Evolutionary conservation across 2,113 vertebrate genomes (phyloP).

Genomic region (Aphelocoma coerulescens): DNA sequence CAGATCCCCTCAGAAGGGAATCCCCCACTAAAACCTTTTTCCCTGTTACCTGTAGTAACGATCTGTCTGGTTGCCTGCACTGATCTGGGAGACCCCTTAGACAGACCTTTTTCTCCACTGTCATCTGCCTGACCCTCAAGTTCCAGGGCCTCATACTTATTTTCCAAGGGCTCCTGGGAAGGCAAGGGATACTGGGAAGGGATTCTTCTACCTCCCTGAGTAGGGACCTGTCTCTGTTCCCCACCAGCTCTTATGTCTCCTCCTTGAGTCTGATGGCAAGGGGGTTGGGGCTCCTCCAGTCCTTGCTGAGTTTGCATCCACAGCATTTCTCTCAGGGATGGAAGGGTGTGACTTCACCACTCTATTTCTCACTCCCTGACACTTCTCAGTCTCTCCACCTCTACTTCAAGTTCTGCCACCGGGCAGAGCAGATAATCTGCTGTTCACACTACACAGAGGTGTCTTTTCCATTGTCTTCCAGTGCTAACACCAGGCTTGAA

Average conservation of each 20-base stretch:
- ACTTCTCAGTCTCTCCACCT: neutral
- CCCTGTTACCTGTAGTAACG: neutral
- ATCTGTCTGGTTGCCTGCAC: neutral
- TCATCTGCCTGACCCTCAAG: neutral
- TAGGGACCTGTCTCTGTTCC: neutral
- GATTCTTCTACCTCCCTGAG: neutral
- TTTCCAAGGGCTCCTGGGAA: neutral
- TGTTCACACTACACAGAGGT: neutral
- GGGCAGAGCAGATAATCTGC: neutral
- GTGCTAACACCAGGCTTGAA: fast-evolving
- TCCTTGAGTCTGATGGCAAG: too few species aligned
- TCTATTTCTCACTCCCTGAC: neutral
- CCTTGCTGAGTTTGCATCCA: neutral
- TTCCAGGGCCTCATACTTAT: neutral
- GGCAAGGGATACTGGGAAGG: neutral
- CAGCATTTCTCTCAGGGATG: neutral
- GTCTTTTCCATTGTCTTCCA: neutral
- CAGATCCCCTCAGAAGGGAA: neutral
- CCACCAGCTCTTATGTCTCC: neutral
- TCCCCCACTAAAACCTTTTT: neutral
- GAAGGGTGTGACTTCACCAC: neutral
- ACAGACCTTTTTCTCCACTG: neutral
- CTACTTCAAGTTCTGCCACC: neutral
- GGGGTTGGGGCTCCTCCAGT: fast-evolving
- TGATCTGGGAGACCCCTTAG: neutral